phyloP scores from a whole-genome alignment of 1,140 invertebrate species.

The Hetaerina americana region DNA sequence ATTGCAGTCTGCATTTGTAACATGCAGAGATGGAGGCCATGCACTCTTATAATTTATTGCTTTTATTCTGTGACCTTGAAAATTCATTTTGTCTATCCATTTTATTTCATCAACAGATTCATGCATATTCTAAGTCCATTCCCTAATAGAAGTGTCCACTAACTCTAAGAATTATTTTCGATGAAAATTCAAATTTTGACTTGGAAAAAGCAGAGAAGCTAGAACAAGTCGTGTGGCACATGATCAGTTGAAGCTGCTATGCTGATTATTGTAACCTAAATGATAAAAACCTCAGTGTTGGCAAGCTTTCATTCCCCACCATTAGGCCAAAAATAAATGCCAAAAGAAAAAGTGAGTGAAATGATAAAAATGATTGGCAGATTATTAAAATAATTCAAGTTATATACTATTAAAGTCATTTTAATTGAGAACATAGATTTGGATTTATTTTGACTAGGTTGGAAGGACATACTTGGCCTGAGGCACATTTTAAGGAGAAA shows the following conservation, averaged over 20 bases:
- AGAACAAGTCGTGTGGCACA: neutral
- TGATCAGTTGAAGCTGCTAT: neutral
- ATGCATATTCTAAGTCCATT: neutral
- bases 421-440: no score
- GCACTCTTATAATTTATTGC: neutral
- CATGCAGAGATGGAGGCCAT: neutral
- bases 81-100: neutral
- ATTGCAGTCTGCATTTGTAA: neutral
- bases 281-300: no score
- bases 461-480: no score
- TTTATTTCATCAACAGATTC: neutral
- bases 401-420: no score
- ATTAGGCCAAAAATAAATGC: no score
- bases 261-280: no score
- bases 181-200: neutral
- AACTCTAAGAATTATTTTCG: neutral
- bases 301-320: no score
- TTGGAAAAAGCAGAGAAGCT: neutral
- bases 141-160: neutral
- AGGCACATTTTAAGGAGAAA: no score
- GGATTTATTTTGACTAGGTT: no score
- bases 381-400: no score
- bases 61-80: neutral
- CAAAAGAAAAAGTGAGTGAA: no score
- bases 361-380: no score